Conservation (phyloP, 2,797 vertebrate species). For the Gallinago stenura region DNA sequence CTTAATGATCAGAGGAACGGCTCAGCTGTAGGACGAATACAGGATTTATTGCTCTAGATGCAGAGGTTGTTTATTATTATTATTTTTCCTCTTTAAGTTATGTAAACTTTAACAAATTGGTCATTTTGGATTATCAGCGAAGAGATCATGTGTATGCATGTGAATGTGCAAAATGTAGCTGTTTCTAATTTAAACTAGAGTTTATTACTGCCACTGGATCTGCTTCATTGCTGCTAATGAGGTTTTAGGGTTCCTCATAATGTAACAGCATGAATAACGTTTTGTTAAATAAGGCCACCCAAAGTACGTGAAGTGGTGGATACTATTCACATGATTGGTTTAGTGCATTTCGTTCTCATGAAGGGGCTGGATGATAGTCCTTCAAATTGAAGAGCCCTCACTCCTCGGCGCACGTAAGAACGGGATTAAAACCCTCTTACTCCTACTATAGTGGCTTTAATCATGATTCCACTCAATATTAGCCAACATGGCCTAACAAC, state of each 20-base stretch:
- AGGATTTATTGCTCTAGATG: conserved; percentile 35
- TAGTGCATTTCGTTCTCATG: conserved; percentile 19
- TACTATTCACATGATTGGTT: background rate
- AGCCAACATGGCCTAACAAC: background rate
- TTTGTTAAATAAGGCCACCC: conserved; percentile 59
- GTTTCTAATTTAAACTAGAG: conserved; percentile 60
- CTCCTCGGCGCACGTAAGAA: background rate
- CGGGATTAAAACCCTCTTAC: background rate
- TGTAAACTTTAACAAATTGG: conserved; percentile 14
- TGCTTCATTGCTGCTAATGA: conserved; percentile 55
- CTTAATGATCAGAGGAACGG: conserved; percentile 22
- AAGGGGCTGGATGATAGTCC: conserved; percentile 10
- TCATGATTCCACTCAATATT: background rate
- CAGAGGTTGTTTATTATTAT: background rate
- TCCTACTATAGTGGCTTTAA: background rate
- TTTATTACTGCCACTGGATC: conserved; percentile 58
- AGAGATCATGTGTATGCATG: background rate
- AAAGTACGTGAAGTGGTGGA: conserved; percentile 31
- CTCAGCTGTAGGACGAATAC: background rate
- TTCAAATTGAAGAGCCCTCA: background rate
- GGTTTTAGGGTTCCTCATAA: conserved; percentile 37
- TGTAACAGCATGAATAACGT: background rate
- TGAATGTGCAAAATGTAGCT: conserved; percentile 19
- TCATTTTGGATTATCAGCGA: conserved; percentile 28
- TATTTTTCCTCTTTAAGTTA: conserved; percentile 14